Percentiles rank a stretch among this genome's conserved stretches.
These are phyloP conservation scores for Cephus pygmeus DNA, from an alignment of 2,888 invertebrate species.

Conservation along the genomic window DNA sequence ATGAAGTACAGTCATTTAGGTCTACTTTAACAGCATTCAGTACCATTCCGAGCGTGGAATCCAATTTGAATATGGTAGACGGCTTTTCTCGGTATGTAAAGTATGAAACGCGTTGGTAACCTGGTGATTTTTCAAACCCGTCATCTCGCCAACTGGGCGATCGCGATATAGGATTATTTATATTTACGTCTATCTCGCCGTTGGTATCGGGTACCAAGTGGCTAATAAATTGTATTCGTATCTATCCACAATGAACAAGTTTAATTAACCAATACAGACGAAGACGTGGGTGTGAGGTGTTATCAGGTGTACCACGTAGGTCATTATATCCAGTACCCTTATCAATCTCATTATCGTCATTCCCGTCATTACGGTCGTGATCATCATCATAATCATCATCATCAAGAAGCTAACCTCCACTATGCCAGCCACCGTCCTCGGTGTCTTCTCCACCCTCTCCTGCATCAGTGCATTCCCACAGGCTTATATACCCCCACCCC, in stretches of 20 bases:
- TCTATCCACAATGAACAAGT: background rate
- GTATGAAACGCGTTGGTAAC: background rate
- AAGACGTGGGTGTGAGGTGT: background rate
- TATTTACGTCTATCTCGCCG: background rate
- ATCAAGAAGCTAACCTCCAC: background rate
- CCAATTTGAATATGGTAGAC: background rate
- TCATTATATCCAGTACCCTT: background rate
- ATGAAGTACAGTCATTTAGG: background rate
- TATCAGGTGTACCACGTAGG: background rate
- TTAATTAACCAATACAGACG: background rate
- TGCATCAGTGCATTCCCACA: slow-evolving; percentile 7
- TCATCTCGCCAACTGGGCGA: background rate
- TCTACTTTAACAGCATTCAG: background rate
- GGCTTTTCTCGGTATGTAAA: background rate
- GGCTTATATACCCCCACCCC: slow-evolving; percentile 2
- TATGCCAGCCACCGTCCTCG: background rate
- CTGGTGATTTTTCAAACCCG: background rate
- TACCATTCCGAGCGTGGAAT: background rate
- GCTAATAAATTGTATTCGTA: background rate
- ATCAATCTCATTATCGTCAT: background rate
- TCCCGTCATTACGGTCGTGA: background rate
- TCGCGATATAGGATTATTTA: background rate
- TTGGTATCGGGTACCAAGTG: background rate
- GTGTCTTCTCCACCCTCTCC: background rate
- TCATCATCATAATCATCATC: background rate